Evolutionary conservation across 2,888 invertebrate species (phyloP).

Genomic region (Odontocerum albicorne): DNA sequence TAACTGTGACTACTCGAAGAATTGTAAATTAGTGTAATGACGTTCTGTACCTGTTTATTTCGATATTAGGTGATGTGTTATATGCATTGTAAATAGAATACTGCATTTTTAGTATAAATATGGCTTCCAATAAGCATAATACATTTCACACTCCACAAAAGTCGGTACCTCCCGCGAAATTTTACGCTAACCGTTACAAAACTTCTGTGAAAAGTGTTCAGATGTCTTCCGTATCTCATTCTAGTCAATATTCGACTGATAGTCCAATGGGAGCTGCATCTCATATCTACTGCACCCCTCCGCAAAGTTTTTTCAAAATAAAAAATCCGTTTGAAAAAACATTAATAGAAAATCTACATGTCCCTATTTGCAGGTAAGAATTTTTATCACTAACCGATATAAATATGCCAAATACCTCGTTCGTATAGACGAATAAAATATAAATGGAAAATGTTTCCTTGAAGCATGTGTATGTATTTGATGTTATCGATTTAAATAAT

Average conservation of each 20-base stretch:
- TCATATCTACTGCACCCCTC: constrained; percentile 23
- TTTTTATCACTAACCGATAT: constrained; percentile 13
- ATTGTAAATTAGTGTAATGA: too few species aligned
- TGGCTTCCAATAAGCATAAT: constrained; percentile 18
- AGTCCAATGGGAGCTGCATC: constrained; percentile 17
- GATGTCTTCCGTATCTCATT: constrained; percentile 18
- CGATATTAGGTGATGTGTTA: constrained; percentile 11
- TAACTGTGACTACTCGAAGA: too few species aligned
- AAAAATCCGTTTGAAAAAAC: constrained; percentile 71
- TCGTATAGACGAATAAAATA: too few species aligned
- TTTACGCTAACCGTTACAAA: constrained; percentile 8
- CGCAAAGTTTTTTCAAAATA: constrained; percentile 39
- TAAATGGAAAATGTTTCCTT: too few species aligned
- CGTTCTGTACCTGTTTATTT: constrained; percentile 2
- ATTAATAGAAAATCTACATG: constrained; percentile 64
- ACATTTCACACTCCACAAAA: constrained; percentile 27
- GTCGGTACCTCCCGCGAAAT: constrained; percentile 7
- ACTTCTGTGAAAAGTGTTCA: constrained; percentile 28
- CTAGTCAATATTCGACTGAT: constrained; percentile 22
- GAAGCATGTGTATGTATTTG: too few species aligned
- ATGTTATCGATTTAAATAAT: too few species aligned
- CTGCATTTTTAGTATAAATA: constrained; percentile 2
- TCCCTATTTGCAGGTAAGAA: constrained; percentile 68
- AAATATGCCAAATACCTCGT: too few species aligned
- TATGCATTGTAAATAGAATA: constrained; percentile 21